phyloP scores from a whole-genome alignment of 2,888 invertebrate species.

The Cactoblastis cactorum region DNA sequence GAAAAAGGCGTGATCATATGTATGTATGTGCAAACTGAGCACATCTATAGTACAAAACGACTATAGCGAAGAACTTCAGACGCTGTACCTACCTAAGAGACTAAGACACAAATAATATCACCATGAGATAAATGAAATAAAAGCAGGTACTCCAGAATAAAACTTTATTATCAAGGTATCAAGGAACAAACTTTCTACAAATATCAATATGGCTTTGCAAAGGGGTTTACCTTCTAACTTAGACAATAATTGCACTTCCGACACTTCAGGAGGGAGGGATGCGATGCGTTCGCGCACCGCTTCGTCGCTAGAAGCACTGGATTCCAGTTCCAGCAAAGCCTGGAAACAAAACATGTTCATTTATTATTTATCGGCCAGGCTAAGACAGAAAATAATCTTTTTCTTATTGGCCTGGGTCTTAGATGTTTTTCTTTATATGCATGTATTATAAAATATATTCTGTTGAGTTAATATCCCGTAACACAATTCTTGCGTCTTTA shows the following conservation, averaged over 20 bases:
- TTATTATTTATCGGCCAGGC: too few relatives aligned
- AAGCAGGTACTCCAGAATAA: constrained; percentile 14
- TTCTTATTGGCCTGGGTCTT: too few relatives aligned
- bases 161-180: constrained; percentile 15
- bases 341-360: constrained; percentile 34
- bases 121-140: constrained; percentile 29
- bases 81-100: too few relatives aligned
- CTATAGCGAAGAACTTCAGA: background rate
- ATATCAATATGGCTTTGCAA: constrained; percentile 26
- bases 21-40: too few relatives aligned
- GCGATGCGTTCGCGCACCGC: constrained; percentile 95
- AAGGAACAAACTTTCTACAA: constrained; percentile 15
- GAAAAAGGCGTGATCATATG: too few relatives aligned
- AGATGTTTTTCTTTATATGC: too few relatives aligned
- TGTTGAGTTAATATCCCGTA: too few relatives aligned
- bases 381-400: too few relatives aligned
- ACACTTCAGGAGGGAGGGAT: constrained; percentile 95
- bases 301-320: constrained; percentile 97
- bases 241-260: constrained; percentile 91
- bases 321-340: constrained; percentile 91
- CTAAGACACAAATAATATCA: background rate
- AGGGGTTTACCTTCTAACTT: constrained; percentile 87
- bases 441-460: too few relatives aligned
- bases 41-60: too few relatives aligned
- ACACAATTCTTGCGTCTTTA: background rate